Evolutionary conservation across 2,888 invertebrate genomes (phyloP), one percentile per base, ranked within the genome.

Genomic region (Lithophane ornitopus): DNA sequence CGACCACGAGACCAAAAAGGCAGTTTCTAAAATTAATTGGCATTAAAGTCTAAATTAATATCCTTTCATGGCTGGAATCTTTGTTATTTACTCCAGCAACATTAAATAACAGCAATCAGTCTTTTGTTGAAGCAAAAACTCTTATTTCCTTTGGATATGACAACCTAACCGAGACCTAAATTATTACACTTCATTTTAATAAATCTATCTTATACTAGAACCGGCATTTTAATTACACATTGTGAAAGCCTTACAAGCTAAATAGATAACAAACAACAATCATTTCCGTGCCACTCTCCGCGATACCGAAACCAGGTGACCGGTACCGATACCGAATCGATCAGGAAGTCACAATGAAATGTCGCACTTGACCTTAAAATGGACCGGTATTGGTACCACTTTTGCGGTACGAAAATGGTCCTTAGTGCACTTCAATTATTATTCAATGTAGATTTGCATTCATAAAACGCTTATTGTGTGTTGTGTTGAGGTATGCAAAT

Each of bases 311-410:
- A 86, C 87, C 82, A 72, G 88, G 87, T 87, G 88, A 90, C 88
- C 87, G 68, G 80, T 82, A 86, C 84, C 84, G 84, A 87, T 86
- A 87, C 82, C 80, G 59, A 87, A 86, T 86, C 79, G 80, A 90
- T 90, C 90, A 91, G 92, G 91, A 91, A 92, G 80, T 82, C 75
- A 89, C 90, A 89, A 89, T 88, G 86, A 84, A 90, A 88, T 91
- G 90, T 90, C 90, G 90, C 89, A 88, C 91, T 93, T 92, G 93
- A 91, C 93, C 92, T 91, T 87, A 90, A 90, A 90, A 80, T 69
- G 54, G 78, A 89, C 91, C 89, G 87, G 90, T 90, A 86, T 65
- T 70, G 62, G 73, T 76, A 76, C 68, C 59, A 73, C 59, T 58
- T 22, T 28, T 46, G 81, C 44, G 14, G 16, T 70, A 66, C 79